Evolutionary conservation across 2,113 vertebrate genomes (phyloP).

Genomic region (Prunella fulvescens): DNA sequence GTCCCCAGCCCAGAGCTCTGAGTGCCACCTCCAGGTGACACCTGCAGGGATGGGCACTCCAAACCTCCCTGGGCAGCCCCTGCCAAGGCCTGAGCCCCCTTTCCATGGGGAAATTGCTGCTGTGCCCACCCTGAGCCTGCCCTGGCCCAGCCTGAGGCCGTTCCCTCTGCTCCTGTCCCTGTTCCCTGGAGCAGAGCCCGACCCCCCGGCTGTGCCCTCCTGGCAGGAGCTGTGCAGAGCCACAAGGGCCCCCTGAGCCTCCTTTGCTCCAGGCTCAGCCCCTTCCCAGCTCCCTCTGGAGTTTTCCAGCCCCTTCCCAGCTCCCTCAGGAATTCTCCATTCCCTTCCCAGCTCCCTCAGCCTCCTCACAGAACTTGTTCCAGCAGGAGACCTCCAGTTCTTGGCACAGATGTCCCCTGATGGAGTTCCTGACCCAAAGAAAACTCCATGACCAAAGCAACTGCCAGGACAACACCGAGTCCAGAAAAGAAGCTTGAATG

Average conservation of each 20-base stretch:
- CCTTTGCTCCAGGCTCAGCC: neutral
- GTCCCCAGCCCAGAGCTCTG: neutral
- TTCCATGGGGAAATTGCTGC: neutral
- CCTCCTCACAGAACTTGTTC: neutral
- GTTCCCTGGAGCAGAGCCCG: neutral
- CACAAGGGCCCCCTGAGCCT: neutral
- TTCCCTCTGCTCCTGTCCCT: neutral
- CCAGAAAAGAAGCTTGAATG: neutral
- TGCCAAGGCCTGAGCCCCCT: neutral
- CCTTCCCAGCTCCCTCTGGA: neutral
- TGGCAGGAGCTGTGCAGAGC: neutral
- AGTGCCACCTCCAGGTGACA: neutral
- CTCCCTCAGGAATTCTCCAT: neutral
- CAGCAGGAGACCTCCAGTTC: neutral
- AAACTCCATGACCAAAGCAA: neutral
- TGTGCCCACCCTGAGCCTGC: neutral
- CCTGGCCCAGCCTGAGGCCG: neutral
- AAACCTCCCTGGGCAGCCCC: neutral
- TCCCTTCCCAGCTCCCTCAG: neutral
- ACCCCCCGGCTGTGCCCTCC: neutral
- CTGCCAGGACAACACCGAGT: neutral
- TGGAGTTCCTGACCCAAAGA: neutral
- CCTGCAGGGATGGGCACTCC: neutral
- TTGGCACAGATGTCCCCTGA: neutral
- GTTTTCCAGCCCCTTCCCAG: neutral